Percentiles rank a stretch among this genome's conserved stretches.
Evolutionary conservation across 2,888 invertebrate genomes (phyloP).

Genomic region (Euclidia mi): DNA sequence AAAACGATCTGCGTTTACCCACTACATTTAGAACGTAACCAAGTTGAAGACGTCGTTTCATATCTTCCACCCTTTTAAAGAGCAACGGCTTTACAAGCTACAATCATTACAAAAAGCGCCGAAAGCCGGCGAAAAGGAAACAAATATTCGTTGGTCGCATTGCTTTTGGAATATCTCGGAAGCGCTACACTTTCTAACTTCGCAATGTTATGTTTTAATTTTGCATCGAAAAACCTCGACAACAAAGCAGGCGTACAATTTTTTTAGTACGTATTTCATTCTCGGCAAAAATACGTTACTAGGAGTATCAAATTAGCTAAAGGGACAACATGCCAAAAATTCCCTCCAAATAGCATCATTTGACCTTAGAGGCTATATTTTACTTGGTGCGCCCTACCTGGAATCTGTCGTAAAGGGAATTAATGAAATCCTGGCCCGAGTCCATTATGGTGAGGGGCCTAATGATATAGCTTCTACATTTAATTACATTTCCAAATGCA

Average conservation of each 20-base stretch:
- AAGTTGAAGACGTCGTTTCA: too few relatives aligned
- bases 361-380: conserved; percentile 60
- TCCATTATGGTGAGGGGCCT: conserved; percentile 51
- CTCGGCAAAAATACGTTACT: conserved; percentile 20
- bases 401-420: conserved; percentile 67
- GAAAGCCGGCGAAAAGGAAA: conserved; percentile 11
- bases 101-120: background rate
- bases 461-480: conserved; percentile 51
- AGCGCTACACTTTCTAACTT: too few relatives aligned
- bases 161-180: conserved; percentile 26
- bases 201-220: conserved; percentile 35
- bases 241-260: conserved; percentile 27
- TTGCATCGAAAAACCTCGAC: conserved; percentile 22
- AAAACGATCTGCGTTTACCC: too few relatives aligned
- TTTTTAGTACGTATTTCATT: conserved; percentile 29
- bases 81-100: background rate
- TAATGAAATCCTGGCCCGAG: conserved; percentile 63
- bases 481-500: conserved; percentile 46
- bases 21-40: too few relatives aligned
- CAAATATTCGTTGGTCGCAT: conserved; percentile 25
- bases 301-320: conserved; percentile 57
- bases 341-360: conserved; percentile 46
- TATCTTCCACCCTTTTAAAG: background rate
- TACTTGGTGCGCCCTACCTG: conserved; percentile 51
- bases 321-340: conserved; percentile 55